Evolutionary conservation across 2,888 invertebrate genomes (phyloP), one percentile per base, ranked within the genome.

Genomic region (Latheticus oryzae): DNA sequence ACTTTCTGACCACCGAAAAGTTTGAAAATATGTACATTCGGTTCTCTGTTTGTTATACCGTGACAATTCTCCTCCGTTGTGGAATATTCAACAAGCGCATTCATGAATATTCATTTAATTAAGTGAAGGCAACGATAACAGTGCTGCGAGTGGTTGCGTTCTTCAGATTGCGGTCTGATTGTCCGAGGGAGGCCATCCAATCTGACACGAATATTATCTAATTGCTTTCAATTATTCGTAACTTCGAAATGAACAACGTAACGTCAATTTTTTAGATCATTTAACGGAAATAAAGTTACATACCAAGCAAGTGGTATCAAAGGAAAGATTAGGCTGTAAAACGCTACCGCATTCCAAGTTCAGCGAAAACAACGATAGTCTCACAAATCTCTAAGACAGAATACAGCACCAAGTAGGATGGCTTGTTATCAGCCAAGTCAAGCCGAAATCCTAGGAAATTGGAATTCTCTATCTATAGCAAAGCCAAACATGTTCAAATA

Each of bases 61-160:
- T 66, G 65, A 70, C 66, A 66, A 67, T 68, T 69, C 68, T 67
- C 66, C 54, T 61, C 61, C 54, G 62, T 57, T 62, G 58, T 42
- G 57, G 72, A 72, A 72, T 70, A 72, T 72, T 71, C 71, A 71
- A 71, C 72, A 70, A 69, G 68, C 68, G 59, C 65, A 63, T 60
- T 68, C 69, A 73, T 73, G 71, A 71, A 73, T 72, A 73, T 73
- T 72, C 73, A 73, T 72, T 70, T 69, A 69, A 73, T 73, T 72
- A 73, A 72, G 70, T 72, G 71, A 71, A 70, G 69, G 69, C 68
- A 65, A 64, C 65, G 70, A 71, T 67, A 69, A 69, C 68, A 64
- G 63, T 62, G 60, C 60, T 62, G 63, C 63, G 64, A 67, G 65
- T 64, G 65, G 67, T 64, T 61, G 61, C 61, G 62, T 67, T 65